Evolutionary conservation across 2,888 invertebrate genomes (phyloP).

Genomic region (Spicauda simplicius): DNA sequence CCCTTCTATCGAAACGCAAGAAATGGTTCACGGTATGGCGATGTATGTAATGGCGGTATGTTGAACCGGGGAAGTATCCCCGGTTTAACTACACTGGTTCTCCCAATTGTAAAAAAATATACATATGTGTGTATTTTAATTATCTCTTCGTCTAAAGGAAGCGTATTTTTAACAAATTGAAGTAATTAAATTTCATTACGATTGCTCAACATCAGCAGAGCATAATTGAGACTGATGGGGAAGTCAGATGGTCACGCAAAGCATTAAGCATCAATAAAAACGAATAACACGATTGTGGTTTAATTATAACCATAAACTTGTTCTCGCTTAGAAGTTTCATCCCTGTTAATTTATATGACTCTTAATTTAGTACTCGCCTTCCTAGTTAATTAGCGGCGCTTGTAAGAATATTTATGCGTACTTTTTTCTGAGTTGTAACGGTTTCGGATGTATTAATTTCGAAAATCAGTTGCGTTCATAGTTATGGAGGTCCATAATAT

Average conservation of each 20-base stretch:
- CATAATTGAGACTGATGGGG: slow-evolving; percentile 32
- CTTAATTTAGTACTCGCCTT: background rate
- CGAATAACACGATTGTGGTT: slow-evolving; percentile 14
- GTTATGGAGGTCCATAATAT: too few species aligned
- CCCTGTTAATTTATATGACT: background rate
- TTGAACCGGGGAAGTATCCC: too few species aligned
- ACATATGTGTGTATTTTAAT: too few species aligned
- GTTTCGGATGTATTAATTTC: too few species aligned
- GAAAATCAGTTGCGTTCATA: too few species aligned
- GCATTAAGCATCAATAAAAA: slow-evolving; percentile 10
- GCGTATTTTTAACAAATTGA: slow-evolving; percentile 23
- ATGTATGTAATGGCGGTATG: too few species aligned
- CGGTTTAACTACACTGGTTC: too few species aligned
- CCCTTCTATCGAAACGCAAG: too few species aligned
- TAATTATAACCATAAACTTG: slow-evolving; percentile 15
- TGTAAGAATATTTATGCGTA: background rate
- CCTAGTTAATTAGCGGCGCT: background rate
- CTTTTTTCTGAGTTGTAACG: too few species aligned
- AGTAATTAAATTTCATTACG: slow-evolving; percentile 31
- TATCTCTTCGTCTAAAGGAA: background rate
- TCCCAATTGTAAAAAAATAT: too few species aligned
- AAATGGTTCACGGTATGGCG: too few species aligned
- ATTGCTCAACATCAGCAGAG: slow-evolving; percentile 14
- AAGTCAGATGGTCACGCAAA: slow-evolving; percentile 19
- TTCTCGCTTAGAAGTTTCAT: background rate